phyloP scores from a whole-genome alignment of 2,113 vertebrate genomes.

The Aleadryas rufinucha region DNA sequence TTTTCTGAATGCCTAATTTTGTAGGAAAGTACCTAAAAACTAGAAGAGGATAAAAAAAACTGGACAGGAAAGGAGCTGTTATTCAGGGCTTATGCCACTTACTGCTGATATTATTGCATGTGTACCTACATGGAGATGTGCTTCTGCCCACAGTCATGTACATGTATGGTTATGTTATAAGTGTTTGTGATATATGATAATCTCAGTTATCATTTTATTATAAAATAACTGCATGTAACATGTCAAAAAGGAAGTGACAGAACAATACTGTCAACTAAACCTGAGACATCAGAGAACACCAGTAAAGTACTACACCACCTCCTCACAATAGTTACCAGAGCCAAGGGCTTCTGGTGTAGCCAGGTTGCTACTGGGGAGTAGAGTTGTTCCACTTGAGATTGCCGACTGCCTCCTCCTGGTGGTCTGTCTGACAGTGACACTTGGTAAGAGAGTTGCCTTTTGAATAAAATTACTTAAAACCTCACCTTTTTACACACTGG shows the following conservation, averaged over 20 bases:
- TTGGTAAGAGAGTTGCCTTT: background rate
- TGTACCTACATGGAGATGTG: rapidly evolving
- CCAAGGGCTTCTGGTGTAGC: background rate
- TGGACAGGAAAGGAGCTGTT: background rate
- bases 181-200: background rate
- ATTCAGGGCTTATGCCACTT: background rate
- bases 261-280: background rate
- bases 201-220: background rate
- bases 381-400: background rate
- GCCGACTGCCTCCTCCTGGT: conserved; percentile 17
- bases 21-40: background rate
- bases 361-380: rapidly evolving
- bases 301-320: rapidly evolving
- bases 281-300: background rate
- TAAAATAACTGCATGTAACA: background rate
- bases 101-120: background rate
- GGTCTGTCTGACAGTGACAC: background rate
- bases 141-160: background rate
- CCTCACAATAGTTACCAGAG: background rate
- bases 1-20: background rate
- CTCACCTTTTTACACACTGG: background rate
- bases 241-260: background rate
- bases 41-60: background rate
- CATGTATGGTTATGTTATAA: background rate
- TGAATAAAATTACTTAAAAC: background rate